These are phyloP conservation scores for Listronotus bonariensis DNA, from an alignment of 1,140 invertebrate genomes.

Conservation along the genomic window DNA sequence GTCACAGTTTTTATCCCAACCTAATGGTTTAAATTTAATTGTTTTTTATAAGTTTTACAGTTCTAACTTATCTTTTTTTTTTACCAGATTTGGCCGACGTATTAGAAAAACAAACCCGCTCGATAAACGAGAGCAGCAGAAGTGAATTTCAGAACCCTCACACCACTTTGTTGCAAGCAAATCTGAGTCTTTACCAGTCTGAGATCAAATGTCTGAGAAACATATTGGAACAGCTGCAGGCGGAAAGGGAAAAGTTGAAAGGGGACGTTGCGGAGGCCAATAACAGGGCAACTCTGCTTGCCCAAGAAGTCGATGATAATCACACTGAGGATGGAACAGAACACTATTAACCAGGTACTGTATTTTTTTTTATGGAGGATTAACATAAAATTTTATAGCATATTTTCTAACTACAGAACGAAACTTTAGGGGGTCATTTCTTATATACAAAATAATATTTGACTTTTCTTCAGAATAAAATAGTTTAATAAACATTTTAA, in stretches of 20 bases:
- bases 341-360: slow-evolving; percentile 65
- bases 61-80: neutral
- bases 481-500: no score
- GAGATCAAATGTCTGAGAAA: slow-evolving; percentile 64
- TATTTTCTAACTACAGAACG: no score
- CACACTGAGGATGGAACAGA: slow-evolving; percentile 77
- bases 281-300: slow-evolving; percentile 74
- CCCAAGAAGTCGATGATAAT: slow-evolving; percentile 88
- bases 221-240: slow-evolving; percentile 67
- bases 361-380: no score
- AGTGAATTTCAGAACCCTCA: slow-evolving; percentile 55
- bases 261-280: slow-evolving; percentile 80
- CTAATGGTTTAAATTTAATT: no score
- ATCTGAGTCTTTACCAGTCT: slow-evolving; percentile 63
- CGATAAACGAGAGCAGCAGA: slow-evolving; percentile 57
- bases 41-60: no score
- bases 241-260: slow-evolving; percentile 76
- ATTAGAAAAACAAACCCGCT: slow-evolving; percentile 74
- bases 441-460: no score
- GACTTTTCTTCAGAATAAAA: no score
- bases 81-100: slow-evolving; percentile 71
- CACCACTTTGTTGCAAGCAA: slow-evolving; percentile 60
- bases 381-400: no score
- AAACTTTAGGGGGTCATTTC: no score
- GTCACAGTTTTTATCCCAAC: no score